Evolutionary conservation across 2,113 vertebrate genomes (phyloP).

Genomic region (Elachura formosa): DNA sequence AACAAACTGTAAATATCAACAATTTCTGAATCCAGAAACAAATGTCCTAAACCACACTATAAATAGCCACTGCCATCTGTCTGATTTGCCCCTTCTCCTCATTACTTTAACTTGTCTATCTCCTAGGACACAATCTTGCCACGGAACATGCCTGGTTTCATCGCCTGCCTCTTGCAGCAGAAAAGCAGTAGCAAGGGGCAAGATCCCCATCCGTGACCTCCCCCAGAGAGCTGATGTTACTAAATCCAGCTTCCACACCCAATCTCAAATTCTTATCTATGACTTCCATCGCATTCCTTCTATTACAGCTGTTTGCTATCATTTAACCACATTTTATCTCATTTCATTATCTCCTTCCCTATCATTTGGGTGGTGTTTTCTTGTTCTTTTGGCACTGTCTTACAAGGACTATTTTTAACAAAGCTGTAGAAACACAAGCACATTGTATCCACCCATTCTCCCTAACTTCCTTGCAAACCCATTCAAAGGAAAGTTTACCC

Average conservation of each 20-base stretch:
- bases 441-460: not conserved
- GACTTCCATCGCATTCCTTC: not conserved
- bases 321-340: not conserved
- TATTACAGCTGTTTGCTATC: not conserved
- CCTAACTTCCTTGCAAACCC: not conserved
- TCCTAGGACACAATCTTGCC: slow-evolving; percentile 1
- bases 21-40: slow-evolving; percentile 31
- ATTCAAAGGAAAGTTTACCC: not conserved
- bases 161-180: not conserved
- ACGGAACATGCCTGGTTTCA: not conserved
- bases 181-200: not conserved
- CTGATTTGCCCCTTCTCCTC: slow-evolving; percentile 44
- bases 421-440: not conserved
- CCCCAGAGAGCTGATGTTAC: not conserved
- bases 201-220: not conserved
- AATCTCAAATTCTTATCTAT: not conserved
- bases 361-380: not conserved
- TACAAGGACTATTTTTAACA: not conserved
- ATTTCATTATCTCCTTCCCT: not conserved
- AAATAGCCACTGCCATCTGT: slow-evolving; percentile 52
- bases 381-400: not conserved
- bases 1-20: slow-evolving; percentile 53
- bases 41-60: slow-evolving; percentile 37
- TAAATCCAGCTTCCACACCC: not conserved
- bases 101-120: slow-evolving; percentile 14